Conservation (phyloP, 2,888 invertebrate species). For the Eledona agricola region DNA sequence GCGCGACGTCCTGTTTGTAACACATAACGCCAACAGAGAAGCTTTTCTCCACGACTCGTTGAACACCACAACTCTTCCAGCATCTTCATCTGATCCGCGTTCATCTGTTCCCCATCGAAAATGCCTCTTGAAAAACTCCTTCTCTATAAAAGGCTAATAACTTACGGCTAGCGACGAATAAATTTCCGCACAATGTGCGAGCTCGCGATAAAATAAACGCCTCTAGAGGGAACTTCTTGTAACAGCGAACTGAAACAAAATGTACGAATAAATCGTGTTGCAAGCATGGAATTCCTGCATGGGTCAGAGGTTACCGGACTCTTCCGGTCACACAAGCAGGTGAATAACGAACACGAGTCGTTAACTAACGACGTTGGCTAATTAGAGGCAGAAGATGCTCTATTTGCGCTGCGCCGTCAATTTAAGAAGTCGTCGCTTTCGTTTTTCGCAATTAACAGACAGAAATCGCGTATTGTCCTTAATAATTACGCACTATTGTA, state of each 20-base stretch:
- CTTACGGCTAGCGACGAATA: slow-evolving; percentile 27
- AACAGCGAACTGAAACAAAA: slow-evolving; percentile 50
- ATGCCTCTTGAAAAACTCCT: slow-evolving; percentile 2
- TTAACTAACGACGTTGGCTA: slow-evolving; percentile 20
- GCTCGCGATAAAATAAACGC: slow-evolving; percentile 42
- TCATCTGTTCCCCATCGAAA: too few relatives aligned
- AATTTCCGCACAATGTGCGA: slow-evolving; percentile 36
- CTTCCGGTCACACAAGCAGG: slow-evolving; percentile 15
- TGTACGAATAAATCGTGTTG: slow-evolving; percentile 49
- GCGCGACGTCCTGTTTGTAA: slow-evolving; percentile 36
- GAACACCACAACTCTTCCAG: too few relatives aligned
- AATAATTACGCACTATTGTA: slow-evolving; percentile 26
- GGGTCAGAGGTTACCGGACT: slow-evolving; percentile 8
- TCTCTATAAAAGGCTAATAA: slow-evolving; percentile 29
- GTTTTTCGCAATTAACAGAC: slow-evolving; percentile 21
- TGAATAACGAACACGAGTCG: slow-evolving; percentile 11
- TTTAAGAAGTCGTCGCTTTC: slow-evolving; percentile 17
- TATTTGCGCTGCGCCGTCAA: slow-evolving; percentile 16
- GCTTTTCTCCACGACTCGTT: too few relatives aligned
- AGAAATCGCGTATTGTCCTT: slow-evolving; percentile 17
- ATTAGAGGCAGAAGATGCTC: slow-evolving; percentile 21
- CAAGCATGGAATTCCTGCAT: slow-evolving; percentile 31
- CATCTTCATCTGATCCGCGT: too few relatives aligned
- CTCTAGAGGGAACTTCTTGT: slow-evolving; percentile 45
- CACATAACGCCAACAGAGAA: too few relatives aligned